Percentiles rank a stretch among this genome's conserved stretches.
phyloP scores from a whole-genome alignment of 2,888 invertebrate genomes.

The Eristalinus aeneus region DNA sequence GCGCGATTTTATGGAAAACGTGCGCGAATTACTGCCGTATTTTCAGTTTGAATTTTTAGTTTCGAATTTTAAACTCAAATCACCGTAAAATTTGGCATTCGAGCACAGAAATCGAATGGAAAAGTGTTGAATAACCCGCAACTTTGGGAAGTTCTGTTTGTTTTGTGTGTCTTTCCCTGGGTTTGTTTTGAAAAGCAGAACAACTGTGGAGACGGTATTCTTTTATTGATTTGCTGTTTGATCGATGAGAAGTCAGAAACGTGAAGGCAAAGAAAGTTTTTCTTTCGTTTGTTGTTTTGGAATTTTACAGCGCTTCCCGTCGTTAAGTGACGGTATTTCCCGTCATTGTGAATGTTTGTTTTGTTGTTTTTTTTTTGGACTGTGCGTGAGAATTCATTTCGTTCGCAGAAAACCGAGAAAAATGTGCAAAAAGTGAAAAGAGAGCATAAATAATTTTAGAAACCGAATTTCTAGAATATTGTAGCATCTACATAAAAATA shows the following conservation, averaged over 20 bases:
- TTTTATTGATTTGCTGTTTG: conserved; percentile 66
- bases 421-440: neutral
- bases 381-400: neutral
- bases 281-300: conserved; percentile 31
- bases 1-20: conserved; percentile 28
- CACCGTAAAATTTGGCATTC: conserved; percentile 6
- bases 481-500: conserved; percentile 9
- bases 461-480: neutral
- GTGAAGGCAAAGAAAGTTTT: conserved; percentile 36
- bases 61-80: conserved; percentile 61
- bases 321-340: conserved; percentile 51
- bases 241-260: conserved; percentile 38
- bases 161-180: conserved; percentile 8
- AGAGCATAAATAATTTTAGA: neutral
- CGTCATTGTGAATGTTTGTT: neutral
- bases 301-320: conserved; percentile 34
- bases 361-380: neutral
- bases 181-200: conserved; percentile 3
- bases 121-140: neutral
- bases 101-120: neutral
- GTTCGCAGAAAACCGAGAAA: neutral
- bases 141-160: conserved; percentile 11
- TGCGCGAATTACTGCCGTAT: conserved; percentile 51
- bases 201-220: neutral
- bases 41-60: conserved; percentile 67